These are phyloP conservation scores for Nipponacmea schrenckii DNA, from an alignment of 2,888 invertebrate genomes.

Conservation along the genomic window DNA sequence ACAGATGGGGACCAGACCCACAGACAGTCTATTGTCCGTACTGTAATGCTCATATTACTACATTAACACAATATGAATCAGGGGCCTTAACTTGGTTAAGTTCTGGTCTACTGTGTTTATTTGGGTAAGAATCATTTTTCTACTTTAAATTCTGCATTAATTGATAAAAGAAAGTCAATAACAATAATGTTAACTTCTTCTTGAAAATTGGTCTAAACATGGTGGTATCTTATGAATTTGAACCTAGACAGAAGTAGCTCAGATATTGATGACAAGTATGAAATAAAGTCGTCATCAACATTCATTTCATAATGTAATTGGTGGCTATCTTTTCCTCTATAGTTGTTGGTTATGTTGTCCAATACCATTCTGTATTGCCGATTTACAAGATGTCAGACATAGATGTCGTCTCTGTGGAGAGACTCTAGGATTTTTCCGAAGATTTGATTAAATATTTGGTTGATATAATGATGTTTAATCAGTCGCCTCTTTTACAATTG, in stretches of 20 bases:
- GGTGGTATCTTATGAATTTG: too few relatives aligned
- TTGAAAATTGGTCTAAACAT: too few relatives aligned
- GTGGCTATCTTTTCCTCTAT: neutral
- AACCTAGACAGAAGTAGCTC: too few relatives aligned
- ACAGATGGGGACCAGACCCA: constrained; percentile 24
- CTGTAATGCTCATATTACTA: constrained; percentile 28
- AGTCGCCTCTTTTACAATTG: neutral
- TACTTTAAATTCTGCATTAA: neutral
- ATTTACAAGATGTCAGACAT: constrained; percentile 15
- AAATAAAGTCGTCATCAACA: too few relatives aligned
- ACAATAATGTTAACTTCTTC: too few relatives aligned
- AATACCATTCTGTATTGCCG: constrained; percentile 14
- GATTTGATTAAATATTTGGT: neutral
- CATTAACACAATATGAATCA: constrained; percentile 26
- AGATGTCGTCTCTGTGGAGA: constrained; percentile 8
- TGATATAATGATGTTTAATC: neutral
- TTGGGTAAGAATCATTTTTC: constrained; percentile 28
- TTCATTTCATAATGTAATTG: too few relatives aligned
- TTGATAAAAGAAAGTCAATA: too few relatives aligned
- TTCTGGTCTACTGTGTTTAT: constrained; percentile 33
- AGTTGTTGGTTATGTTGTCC: constrained; percentile 20
- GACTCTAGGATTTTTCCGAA: constrained; percentile 9
- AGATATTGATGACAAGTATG: too few relatives aligned
- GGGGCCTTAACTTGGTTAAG: constrained; percentile 35
- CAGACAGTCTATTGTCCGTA: constrained; percentile 26